These are phyloP conservation scores for Drosophila rubida DNA, from an alignment of 2,888 invertebrate species.

Conservation along the genomic window DNA sequence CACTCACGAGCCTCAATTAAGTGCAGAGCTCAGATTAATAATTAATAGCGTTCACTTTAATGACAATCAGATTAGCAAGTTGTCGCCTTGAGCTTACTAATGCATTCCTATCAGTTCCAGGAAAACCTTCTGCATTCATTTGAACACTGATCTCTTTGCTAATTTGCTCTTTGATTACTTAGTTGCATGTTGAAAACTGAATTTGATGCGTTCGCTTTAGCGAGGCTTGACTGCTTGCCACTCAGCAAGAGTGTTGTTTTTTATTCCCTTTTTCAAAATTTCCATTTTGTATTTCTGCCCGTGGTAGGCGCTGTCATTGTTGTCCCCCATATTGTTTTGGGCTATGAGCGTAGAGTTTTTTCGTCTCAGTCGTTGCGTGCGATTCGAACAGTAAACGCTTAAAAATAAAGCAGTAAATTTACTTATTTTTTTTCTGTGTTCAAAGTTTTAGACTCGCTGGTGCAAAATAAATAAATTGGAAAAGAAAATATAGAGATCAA, in stretches of 20 bases:
- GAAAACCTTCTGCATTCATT: no score
- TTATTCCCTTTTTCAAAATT: background rate
- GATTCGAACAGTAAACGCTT: no score
- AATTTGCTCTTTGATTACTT: no score
- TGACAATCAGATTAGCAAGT: no score
- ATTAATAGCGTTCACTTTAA: no score
- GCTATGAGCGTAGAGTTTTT: background rate
- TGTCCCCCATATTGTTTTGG: background rate
- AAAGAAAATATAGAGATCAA: background rate
- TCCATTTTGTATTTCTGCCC: background rate
- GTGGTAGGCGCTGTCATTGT: background rate
- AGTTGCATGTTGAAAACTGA: no score
- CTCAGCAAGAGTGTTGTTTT: no score
- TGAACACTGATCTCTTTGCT: no score
- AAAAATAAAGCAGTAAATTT: background rate
- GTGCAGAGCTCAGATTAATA: background rate
- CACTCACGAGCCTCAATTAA: background rate
- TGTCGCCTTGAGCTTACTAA: no score
- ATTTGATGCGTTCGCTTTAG: no score
- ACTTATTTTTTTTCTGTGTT: constrained; percentile 21
- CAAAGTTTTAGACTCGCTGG: constrained; percentile 26
- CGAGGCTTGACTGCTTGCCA: no score
- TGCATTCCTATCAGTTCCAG: no score
- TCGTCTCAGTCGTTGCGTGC: constrained; percentile 3
- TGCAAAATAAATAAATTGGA: background rate